A percentile compares a stretch with the other conserved stretches of the same genome.
Conservation (phyloP, 1,140 invertebrate species). For the Penaeus chinensis region DNA sequence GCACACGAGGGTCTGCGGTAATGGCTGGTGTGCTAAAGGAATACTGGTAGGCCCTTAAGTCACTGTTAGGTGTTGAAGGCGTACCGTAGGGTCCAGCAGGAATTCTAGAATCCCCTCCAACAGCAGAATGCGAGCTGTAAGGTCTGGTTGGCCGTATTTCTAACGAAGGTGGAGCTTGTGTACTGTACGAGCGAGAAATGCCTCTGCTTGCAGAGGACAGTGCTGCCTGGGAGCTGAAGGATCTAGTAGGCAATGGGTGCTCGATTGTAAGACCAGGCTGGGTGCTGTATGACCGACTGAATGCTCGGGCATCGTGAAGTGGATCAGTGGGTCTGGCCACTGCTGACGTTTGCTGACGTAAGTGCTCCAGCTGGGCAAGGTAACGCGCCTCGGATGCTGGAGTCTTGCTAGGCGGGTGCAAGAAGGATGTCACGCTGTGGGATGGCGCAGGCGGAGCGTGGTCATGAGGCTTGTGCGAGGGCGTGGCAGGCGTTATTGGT, state of each 20-base stretch:
- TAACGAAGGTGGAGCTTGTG: constrained; percentile 26
- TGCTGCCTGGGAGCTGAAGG: constrained; percentile 4
- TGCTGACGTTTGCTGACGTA: background rate
- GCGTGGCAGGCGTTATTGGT: constrained; percentile 48
- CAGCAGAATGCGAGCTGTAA: constrained; percentile 22
- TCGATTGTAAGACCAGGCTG: constrained; percentile 12
- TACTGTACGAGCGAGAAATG: constrained; percentile 9
- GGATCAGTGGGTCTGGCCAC: constrained; percentile 9
- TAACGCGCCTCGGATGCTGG: constrained; percentile 26
- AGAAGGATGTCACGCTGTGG: constrained; percentile 42
- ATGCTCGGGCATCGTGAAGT: background rate
- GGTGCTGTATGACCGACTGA: constrained; percentile 23
- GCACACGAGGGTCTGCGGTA: constrained; percentile 18
- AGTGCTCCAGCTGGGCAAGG: background rate
- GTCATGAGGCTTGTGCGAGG: constrained; percentile 44
- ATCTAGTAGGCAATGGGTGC: background rate
- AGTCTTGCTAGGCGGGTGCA: constrained; percentile 37
- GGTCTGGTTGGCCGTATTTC: constrained; percentile 21
- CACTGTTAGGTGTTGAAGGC: constrained; percentile 10
- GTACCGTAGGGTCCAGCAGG: constrained; percentile 12
- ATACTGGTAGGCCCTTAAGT: background rate
- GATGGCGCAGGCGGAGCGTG: constrained; percentile 35
- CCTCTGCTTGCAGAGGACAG: constrained; percentile 11
- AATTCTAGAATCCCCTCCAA: constrained; percentile 17
- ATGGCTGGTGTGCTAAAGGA: constrained; percentile 23